Evolutionary conservation across 2,113 vertebrate genomes (phyloP).

Genomic region (Tychaedon coryphoeus): DNA sequence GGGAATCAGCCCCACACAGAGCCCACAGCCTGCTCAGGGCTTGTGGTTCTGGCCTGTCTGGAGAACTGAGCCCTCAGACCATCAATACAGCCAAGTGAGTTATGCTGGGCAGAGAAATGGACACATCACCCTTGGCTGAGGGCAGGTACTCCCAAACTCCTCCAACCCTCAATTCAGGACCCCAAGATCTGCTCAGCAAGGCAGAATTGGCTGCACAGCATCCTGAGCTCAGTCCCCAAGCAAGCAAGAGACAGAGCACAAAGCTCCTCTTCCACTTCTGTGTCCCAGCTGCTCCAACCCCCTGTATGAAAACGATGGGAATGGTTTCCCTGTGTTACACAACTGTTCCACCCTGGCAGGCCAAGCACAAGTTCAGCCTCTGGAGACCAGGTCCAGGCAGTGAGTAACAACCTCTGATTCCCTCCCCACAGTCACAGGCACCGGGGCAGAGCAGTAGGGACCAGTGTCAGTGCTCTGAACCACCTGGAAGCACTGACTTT

Average conservation of each 20-base stretch:
- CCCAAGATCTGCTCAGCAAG: not conserved
- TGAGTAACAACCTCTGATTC: not conserved
- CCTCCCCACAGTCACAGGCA: not conserved
- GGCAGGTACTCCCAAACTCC: not conserved
- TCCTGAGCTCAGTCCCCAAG: rapidly evolving
- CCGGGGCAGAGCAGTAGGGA: not conserved
- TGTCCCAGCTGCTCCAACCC: rapidly evolving
- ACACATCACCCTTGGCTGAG: rapidly evolving
- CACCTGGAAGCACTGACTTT: not conserved
- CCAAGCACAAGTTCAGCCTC: not conserved
- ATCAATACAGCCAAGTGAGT: not conserved
- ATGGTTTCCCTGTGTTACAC: not conserved
- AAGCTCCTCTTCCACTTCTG: not conserved
- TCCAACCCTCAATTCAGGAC: not conserved
- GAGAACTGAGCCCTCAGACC: not conserved
- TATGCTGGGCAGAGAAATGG: not conserved
- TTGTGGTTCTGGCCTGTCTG: not conserved
- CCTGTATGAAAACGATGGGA: too few relatives aligned
- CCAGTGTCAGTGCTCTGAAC: not conserved
- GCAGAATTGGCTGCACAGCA: not conserved
- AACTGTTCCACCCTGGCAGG: not conserved
- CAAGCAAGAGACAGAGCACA: not conserved
- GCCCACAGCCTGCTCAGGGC: not conserved
- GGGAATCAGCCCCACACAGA: not conserved
- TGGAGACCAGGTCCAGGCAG: not conserved